phyloP scores from a whole-genome alignment of 1,140 invertebrate species.

The Oppia nitens region DNA sequence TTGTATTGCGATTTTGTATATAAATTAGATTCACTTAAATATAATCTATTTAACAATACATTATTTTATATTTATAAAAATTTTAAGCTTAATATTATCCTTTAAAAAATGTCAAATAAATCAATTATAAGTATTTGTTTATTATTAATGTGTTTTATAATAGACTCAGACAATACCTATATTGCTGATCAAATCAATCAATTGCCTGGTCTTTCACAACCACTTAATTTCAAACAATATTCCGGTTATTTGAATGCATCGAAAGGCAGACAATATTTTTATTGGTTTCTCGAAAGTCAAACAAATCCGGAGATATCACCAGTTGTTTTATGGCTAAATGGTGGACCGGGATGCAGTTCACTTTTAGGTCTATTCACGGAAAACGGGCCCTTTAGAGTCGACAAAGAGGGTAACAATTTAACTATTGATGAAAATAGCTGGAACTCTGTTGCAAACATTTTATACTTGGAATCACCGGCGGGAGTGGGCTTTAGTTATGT shows the following conservation, averaged over 20 bases:
- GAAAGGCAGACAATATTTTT: constrained; percentile 20
- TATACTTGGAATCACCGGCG: constrained; percentile 39
- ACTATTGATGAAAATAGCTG: constrained; percentile 32
- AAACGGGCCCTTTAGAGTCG: constrained; percentile 34
- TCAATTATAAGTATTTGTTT: no score
- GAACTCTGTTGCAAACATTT: constrained; percentile 54
- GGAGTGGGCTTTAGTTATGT: constrained; percentile 40
- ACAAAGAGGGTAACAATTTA: constrained; percentile 29
- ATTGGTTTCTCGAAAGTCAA: constrained; percentile 35
- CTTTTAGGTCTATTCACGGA: constrained; percentile 34
- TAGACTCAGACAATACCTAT: no score
- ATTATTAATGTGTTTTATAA: no score
- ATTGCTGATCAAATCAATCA: constrained; percentile 8
- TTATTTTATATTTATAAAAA: no score
- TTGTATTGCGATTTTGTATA: no score
- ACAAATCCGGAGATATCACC: constrained; percentile 32
- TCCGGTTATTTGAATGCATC: constrained; percentile 25
- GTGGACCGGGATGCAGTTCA: constrained; percentile 39
- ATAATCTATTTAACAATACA: no score
- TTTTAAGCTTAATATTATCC: no score
- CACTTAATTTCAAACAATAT: constrained; percentile 23
- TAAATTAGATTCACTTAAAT: no score
- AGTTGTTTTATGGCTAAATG: constrained; percentile 37
- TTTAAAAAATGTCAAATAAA: no score
- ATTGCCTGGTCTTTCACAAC: constrained; percentile 22